These are phyloP conservation scores for Psittacus erithacus DNA, from an alignment of 2,113 vertebrate species.

Conservation along the genomic window DNA sequence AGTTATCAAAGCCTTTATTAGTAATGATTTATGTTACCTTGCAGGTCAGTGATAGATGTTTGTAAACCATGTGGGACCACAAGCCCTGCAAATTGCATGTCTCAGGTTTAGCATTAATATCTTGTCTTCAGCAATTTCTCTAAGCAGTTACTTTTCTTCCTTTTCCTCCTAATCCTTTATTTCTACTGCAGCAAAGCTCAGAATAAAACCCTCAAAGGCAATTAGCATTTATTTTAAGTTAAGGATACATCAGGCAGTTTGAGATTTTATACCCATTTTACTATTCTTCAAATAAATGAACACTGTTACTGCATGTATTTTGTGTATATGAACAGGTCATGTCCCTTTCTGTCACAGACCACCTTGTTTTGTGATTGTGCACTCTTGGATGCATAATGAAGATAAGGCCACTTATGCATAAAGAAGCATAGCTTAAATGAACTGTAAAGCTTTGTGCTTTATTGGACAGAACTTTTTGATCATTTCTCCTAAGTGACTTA, in stretches of 20 bases:
- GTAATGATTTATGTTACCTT: not conserved
- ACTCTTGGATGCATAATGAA: constrained; percentile 55
- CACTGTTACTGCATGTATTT: constrained; percentile 24
- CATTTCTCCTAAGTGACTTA: constrained; percentile 24
- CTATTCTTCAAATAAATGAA: constrained; percentile 40
- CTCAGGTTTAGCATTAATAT: not conserved
- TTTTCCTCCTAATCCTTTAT: not conserved
- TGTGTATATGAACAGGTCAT: constrained; percentile 67
- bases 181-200: not conserved
- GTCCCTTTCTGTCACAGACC: constrained; percentile 65
- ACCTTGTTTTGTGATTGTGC: constrained; percentile 65
- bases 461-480: constrained; percentile 42
- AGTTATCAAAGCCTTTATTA: not conserved
- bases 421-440: constrained; percentile 66
- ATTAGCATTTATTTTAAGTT: constrained; percentile 41
- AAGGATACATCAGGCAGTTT: not conserved
- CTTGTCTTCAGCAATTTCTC: not conserved
- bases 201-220: not conserved
- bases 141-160: not conserved
- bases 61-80: not conserved
- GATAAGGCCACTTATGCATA: constrained; percentile 59
- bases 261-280: constrained; percentile 59
- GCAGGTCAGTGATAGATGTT: not conserved
- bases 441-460: constrained; percentile 61
- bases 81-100: not conserved